These are phyloP conservation scores for Chaenogobius annularis DNA, from an alignment of 2,113 vertebrate genomes.

Conservation along the genomic window DNA sequence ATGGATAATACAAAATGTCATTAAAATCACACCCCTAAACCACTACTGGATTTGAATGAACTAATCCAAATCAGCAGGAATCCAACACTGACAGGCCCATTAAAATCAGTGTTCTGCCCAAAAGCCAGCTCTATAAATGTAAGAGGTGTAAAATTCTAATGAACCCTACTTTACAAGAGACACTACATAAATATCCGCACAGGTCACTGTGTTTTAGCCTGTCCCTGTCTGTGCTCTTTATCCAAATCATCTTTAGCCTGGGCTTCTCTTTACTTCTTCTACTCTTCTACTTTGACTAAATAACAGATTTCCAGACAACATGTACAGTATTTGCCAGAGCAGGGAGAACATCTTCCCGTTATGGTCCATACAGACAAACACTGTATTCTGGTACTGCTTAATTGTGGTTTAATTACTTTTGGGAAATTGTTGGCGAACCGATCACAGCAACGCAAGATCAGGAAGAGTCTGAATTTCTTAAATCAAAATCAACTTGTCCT, in stretches of 20 bases:
- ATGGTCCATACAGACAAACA: too few relatives aligned
- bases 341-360: too few relatives aligned
- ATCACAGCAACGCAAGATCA: too few relatives aligned
- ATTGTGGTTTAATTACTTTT: too few relatives aligned
- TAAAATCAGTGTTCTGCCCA: background rate
- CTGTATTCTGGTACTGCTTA: too few relatives aligned
- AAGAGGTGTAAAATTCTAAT: background rate
- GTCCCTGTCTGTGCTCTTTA: background rate
- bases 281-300: too few relatives aligned
- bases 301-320: too few relatives aligned
- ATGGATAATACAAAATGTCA: constrained; percentile 72
- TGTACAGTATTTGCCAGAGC: too few relatives aligned
- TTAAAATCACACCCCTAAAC: constrained; percentile 52
- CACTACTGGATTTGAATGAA: background rate
- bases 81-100: background rate
- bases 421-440: too few relatives aligned
- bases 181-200: background rate
- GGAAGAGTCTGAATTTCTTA: too few relatives aligned
- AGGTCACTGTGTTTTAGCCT: background rate
- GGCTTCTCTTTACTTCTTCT: too few relatives aligned
- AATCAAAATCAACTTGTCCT: too few relatives aligned
- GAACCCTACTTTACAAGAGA: background rate
- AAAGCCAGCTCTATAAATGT: background rate
- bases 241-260: background rate
- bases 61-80: background rate